Evolutionary conservation across 2,113 vertebrate species (phyloP).

Genomic region (Otus sunia): DNA sequence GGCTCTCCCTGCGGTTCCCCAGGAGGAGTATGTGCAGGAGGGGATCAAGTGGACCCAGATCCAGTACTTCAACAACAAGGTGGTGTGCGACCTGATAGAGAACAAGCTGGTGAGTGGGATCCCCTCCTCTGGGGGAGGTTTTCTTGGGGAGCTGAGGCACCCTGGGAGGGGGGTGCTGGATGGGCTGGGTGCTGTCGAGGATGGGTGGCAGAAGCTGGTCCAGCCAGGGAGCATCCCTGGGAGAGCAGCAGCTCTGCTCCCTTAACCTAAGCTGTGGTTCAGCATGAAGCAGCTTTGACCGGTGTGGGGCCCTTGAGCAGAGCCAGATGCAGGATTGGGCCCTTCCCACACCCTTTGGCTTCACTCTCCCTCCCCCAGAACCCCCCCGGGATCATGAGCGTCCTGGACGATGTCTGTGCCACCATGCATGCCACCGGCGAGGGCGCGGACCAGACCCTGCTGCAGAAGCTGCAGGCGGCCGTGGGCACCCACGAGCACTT

Average conservation of each 20-base stretch:
- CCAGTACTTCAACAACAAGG: conserved; percentile 98
- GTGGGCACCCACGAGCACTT: conserved; percentile 95
- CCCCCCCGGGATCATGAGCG: conserved; percentile 95
- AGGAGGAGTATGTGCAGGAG: conserved; percentile 98
- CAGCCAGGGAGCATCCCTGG: rapidly evolving
- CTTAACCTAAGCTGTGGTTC: neutral
- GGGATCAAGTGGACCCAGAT: conserved; percentile 97
- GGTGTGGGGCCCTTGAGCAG: rapidly evolving
- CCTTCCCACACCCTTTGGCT: neutral
- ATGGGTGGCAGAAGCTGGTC: neutral
- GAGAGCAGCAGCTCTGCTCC: neutral
- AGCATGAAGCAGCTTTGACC: neutral
- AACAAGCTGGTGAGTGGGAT: conserved; percentile 88
- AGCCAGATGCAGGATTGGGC: neutral
- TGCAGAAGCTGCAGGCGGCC: conserved; percentile 92
- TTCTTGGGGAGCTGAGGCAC: neutral
- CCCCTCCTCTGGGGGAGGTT: neutral
- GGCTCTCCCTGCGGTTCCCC: neutral
- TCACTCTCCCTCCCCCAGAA: conserved; percentile 68
- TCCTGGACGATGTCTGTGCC: conserved; percentile 95
- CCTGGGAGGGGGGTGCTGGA: rapidly evolving
- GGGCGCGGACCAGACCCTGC: conserved; percentile 88
- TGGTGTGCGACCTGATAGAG: conserved; percentile 98
- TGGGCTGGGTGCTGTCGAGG: neutral
- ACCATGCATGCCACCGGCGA: conserved; percentile 95